A percentile compares a stretch with the other conserved stretches of the same genome.
Evolutionary conservation across 2,888 invertebrate species (phyloP).

Genomic region (Trachelus troglodyta): DNA sequence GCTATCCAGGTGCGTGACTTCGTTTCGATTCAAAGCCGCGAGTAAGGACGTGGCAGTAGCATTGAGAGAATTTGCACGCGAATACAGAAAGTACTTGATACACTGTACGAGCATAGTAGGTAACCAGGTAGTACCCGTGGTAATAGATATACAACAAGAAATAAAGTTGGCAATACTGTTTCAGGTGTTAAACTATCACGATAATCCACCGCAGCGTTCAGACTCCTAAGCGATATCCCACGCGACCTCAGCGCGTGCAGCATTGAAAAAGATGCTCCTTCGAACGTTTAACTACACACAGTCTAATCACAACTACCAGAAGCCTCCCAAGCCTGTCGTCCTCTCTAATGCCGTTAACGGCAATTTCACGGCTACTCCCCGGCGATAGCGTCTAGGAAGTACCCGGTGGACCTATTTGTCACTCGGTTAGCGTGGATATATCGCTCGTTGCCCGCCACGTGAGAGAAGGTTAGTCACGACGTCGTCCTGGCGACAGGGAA

Average conservation of each 20-base stretch:
- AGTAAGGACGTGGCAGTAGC: neutral
- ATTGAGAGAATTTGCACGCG: neutral
- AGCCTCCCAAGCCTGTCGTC: neutral
- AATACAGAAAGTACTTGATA: neutral
- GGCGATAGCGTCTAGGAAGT: constrained; percentile 40
- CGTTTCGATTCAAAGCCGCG: neutral
- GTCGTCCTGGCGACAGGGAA: neutral
- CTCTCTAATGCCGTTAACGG: neutral
- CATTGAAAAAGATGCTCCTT: neutral
- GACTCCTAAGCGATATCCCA: neutral
- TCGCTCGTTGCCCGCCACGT: constrained; percentile 16
- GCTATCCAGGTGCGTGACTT: neutral
- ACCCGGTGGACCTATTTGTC: constrained; percentile 40
- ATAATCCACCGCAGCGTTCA: neutral
- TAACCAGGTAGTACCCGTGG: neutral
- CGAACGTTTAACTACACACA: neutral
- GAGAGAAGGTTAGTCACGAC: constrained; percentile 27
- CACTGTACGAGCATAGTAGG: neutral
- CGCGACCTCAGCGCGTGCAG: neutral
- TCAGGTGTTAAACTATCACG: neutral
- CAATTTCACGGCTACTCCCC: neutral
- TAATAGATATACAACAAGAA: neutral
- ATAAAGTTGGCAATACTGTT: neutral
- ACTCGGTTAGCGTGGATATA: constrained; percentile 36
- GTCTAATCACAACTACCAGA: neutral